Evolutionary conservation across 2,797 vertebrate genomes (phyloP).

Genomic region (Xenops minutus): DNA sequence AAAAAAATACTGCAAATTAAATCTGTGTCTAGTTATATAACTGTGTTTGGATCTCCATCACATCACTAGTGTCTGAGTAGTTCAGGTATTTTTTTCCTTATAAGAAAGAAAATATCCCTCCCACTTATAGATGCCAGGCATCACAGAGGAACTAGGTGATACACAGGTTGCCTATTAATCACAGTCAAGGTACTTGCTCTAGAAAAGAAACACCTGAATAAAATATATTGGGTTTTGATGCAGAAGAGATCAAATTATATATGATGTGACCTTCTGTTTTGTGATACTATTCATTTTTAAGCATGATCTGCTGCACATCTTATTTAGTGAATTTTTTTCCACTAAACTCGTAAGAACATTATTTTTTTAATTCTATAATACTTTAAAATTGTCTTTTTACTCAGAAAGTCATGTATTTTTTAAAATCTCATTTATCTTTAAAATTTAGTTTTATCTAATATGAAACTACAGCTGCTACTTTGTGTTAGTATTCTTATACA

Average conservation of each 20-base stretch:
- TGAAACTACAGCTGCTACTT: neutral
- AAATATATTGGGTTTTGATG: neutral
- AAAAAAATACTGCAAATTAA: neutral
- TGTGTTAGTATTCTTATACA: neutral
- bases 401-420: neutral
- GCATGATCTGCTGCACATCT: neutral
- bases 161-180: neutral
- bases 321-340: neutral
- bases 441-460: neutral
- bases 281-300: neutral
- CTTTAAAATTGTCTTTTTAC: neutral
- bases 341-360: neutral
- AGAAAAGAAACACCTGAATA: neutral
- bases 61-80: neutral
- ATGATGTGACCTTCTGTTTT: neutral
- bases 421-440: neutral
- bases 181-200: neutral
- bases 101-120: neutral
- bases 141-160: fast-evolving
- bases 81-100: neutral
- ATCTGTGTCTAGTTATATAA: neutral
- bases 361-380: neutral
- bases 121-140: neutral
- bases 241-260: neutral
- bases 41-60: neutral